Evolutionary conservation across 2,888 invertebrate species (phyloP).

Genomic region (Arrhopalites spinosus): DNA sequence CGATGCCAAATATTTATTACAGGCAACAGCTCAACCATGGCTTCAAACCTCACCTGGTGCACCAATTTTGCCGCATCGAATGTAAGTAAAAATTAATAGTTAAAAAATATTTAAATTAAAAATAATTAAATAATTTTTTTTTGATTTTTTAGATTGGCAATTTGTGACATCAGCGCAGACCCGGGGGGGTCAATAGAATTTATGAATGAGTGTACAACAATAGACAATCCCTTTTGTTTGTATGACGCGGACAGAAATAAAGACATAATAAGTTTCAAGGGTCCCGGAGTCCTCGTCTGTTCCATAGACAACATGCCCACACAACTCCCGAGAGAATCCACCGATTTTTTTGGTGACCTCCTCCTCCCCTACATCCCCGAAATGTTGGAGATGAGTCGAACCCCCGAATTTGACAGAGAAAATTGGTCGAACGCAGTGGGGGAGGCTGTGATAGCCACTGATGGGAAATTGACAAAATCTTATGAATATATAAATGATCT

Average conservation of each 20-base stretch:
- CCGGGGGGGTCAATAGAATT: constrained; percentile 98
- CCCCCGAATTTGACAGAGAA: constrained; percentile 76
- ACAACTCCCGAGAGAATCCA: constrained; percentile 94
- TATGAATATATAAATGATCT: constrained; percentile 95
- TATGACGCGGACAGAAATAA: constrained; percentile 98
- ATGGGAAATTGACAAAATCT: constrained; percentile 87
- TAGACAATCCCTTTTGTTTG: constrained; percentile 98
- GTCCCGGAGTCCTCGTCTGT: constrained; percentile 97
- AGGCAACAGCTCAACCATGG: constrained; percentile 91
- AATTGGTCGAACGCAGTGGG: constrained; percentile 73
- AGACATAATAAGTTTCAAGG: constrained; percentile 93
- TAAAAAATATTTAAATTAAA: too few relatives aligned
- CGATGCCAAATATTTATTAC: constrained; percentile 91
- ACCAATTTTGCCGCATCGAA: constrained; percentile 84
- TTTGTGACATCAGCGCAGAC: constrained; percentile 99
- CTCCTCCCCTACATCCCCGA: constrained; percentile 86
- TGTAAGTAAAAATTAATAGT: too few relatives aligned
- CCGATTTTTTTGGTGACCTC: constrained; percentile 95
- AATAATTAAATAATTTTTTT: too few relatives aligned
- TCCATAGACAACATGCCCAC: constrained; percentile 99
- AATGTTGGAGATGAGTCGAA: constrained; percentile 84
- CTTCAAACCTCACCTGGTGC: constrained; percentile 85
- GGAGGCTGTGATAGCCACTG: constrained; percentile 92
- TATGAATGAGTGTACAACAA: constrained; percentile 99
- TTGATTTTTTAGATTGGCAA: too few relatives aligned